Conservation (phyloP, 2,888 invertebrate species). For the Eristalis intricaria region DNA sequence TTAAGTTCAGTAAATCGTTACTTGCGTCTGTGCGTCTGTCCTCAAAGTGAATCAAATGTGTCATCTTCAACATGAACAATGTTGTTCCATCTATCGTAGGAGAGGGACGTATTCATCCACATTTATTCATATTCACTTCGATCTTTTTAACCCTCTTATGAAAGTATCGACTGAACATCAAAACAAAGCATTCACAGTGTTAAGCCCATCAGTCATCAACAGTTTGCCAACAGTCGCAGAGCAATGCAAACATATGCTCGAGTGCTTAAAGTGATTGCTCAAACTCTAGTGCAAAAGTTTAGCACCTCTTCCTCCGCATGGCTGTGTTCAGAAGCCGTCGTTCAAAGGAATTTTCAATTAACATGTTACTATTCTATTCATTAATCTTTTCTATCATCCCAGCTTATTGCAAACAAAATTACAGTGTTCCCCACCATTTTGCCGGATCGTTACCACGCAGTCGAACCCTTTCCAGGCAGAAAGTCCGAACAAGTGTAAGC, state of each 20-base stretch:
- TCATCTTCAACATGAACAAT: no score
- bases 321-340: neutral
- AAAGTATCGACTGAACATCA: no score
- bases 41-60: no score
- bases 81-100: no score
- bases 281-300: neutral
- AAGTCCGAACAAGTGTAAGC: slow-evolving; percentile 25
- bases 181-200: no score
- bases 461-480: neutral
- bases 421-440: neutral
- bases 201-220: no score
- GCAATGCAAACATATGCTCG: neutral
- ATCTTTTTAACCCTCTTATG: no score
- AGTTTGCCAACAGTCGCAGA: neutral
- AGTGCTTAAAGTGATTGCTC: neutral
- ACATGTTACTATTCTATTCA: neutral
- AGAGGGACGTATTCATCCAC: no score
- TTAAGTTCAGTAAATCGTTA: no score
- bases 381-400: neutral
- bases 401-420: neutral
- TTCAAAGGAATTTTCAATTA: neutral
- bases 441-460: neutral
- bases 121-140: no score
- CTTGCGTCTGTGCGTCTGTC: no score
- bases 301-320: neutral